Percentiles rank a stretch among this genome's conserved stretches.
Evolutionary conservation across 2,113 vertebrate genomes (phyloP).

Genomic region (Taxidea taxus): DNA sequence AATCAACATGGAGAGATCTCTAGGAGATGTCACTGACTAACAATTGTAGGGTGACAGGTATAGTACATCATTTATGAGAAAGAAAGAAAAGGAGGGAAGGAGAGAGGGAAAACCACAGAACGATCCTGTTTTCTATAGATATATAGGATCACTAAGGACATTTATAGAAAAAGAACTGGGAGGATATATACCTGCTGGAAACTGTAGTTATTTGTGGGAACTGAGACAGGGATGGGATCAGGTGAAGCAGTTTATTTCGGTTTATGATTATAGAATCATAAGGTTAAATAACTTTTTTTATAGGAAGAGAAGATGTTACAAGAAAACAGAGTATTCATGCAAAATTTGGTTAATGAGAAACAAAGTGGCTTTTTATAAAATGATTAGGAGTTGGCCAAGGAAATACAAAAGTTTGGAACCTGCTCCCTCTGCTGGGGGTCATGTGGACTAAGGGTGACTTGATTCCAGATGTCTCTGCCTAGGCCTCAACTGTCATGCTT

Average conservation of each 20-base stretch:
- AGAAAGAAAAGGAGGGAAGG: not conserved
- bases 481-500: not conserved
- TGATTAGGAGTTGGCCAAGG: not conserved
- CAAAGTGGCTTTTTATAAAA: conserved; percentile 8
- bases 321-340: not conserved
- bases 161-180: not conserved
- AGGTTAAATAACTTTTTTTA: not conserved
- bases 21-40: not conserved
- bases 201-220: not conserved
- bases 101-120: not conserved
- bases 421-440: not conserved
- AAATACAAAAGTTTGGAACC: not conserved
- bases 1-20: not conserved
- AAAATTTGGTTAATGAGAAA: not conserved
- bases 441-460: not conserved
- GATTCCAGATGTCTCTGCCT: not conserved
- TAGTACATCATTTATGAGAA: not conserved
- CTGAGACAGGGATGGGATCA: not conserved
- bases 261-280: not conserved
- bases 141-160: not conserved
- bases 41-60: not conserved
- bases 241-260: not conserved
- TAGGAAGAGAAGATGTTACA: not conserved
- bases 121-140: not conserved
- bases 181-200: not conserved